Base-by-base conservation (phyloP, 2,888 invertebrate species). In the Acanthoscelides obtectus region DNA sequence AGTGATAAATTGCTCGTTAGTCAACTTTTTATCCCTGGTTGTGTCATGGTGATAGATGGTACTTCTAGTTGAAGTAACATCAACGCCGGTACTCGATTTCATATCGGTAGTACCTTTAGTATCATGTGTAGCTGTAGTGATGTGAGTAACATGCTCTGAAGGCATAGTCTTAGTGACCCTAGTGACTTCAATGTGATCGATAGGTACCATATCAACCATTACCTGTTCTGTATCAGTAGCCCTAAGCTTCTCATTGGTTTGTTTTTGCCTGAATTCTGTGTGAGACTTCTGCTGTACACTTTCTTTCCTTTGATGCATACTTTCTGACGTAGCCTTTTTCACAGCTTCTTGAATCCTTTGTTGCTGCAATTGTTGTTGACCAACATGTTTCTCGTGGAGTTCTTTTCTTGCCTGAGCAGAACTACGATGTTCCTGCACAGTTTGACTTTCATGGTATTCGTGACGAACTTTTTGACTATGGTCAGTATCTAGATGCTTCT, bases 1-100 rank as follows among this genome's bases (percentile, higher is more conserved):
- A 45, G 78, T 76, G 45, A 81, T 78, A 73, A 81, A 81, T 27
- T 79, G 75, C 64, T 80, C 77, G 20, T 69, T 77, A 3, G 69
- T 67, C 0, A 69, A 66, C 66, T 78, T 76, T 64, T 73, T 68
- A 22, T 77, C 76, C 67, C 67, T 72, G 8, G 2, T 20, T 64
- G 20, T 20, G 5, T 22, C 22, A 22, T 64, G 22, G 12, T 64
- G 22, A 25, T 21, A 12, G 17, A 12, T 20, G 17, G 20, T n/a
- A 20, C 22, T n/a, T 65, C 67, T 25, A 20, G 27, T 70, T 21
- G 67, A 45, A n/a, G 21, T 65, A 19, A 20, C 20, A 22, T 6
- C 22, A 6, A 22, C 20, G 8, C 20, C 66, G 20, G 5, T 21
- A 19, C 6, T 66, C 6, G 8, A 8, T 66, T 66, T 12, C 8